phyloP scores from a whole-genome alignment of 2,113 vertebrate genomes.

The Epinephelus cyanopodus region DNA sequence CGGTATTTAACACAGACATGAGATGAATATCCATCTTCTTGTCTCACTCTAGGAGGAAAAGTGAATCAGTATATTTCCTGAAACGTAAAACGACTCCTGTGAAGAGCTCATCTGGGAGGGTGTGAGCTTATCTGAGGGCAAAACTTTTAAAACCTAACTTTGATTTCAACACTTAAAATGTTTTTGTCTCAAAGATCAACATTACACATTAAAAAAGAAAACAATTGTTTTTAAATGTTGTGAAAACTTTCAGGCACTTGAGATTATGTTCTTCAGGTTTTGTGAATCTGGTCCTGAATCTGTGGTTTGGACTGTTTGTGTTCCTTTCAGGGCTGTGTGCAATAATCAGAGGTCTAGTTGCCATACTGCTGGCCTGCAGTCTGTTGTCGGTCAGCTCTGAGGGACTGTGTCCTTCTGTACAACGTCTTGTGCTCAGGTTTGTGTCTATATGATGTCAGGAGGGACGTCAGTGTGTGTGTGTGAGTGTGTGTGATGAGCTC shows the following conservation, averaged over 20 bases:
- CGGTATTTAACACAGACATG: too few relatives aligned
- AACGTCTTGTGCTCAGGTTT: conserved; percentile 12
- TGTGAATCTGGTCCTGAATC: not conserved
- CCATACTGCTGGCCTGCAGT: not conserved
- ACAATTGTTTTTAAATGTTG: too few relatives aligned
- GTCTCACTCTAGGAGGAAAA: too few relatives aligned
- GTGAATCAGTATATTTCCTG: too few relatives aligned
- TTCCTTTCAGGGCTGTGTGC: conserved; percentile 25
- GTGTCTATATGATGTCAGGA: not conserved
- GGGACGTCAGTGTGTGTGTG: not conserved
- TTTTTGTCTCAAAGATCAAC: too few relatives aligned
- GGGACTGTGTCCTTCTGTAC: not conserved
- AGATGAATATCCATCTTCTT: too few relatives aligned
- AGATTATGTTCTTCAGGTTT: not conserved
- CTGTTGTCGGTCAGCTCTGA: not conserved
- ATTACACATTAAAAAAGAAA: too few relatives aligned
- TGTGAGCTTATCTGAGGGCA: too few relatives aligned
- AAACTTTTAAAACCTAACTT: too few relatives aligned
- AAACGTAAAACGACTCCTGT: too few relatives aligned
- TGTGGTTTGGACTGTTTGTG: not conserved
- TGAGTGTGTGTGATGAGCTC: not conserved
- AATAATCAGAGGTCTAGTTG: conserved; percentile 21
- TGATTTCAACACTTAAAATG: too few relatives aligned
- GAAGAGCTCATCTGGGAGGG: too few relatives aligned
- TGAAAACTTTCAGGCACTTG: not conserved